Percentiles rank a stretch among this genome's conserved stretches.
These are phyloP conservation scores for Batillaria attramentaria DNA, from an alignment of 1,140 invertebrate species.

Conservation along the genomic window DNA sequence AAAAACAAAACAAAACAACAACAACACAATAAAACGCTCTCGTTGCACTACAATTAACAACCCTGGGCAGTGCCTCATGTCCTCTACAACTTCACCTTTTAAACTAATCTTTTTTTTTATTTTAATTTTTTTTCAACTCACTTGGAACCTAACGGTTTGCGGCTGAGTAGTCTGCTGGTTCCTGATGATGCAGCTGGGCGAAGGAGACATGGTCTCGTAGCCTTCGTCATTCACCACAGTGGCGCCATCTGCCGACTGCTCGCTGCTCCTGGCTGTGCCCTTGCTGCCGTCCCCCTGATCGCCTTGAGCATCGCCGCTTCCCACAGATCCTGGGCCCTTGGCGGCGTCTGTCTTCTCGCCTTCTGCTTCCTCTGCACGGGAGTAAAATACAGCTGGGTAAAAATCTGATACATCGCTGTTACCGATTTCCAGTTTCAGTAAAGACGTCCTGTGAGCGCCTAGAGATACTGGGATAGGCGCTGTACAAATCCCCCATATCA, in stretches of 20 bases:
- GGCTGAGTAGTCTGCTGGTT: background rate
- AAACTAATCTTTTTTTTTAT: background rate
- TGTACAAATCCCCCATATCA: too few relatives aligned
- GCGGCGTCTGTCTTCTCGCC: background rate
- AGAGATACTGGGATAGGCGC: too few relatives aligned
- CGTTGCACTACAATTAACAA: too few relatives aligned
- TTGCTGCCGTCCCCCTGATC: background rate
- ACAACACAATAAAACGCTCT: slow-evolving; percentile 7
- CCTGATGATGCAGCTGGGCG: background rate
- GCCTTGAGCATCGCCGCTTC: background rate
- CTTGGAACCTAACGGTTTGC: background rate
- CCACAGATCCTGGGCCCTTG: background rate
- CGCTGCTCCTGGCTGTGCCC: slow-evolving; percentile 2
- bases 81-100: background rate
- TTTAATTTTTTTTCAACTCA: too few relatives aligned
- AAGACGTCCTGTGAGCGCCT: too few relatives aligned
- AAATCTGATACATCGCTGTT: too few relatives aligned
- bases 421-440: too few relatives aligned
- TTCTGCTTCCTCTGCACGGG: background rate
- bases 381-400: too few relatives aligned
- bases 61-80: too few relatives aligned
- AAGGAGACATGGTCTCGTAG: slow-evolving; percentile 31
- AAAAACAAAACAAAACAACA: background rate
- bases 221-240: background rate
- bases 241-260: background rate